A percentile compares a stretch with the other conserved stretches of the same genome.
Evolutionary conservation across 2,888 invertebrate species (phyloP).

Genomic region (Perizoma flavofasciatum): DNA sequence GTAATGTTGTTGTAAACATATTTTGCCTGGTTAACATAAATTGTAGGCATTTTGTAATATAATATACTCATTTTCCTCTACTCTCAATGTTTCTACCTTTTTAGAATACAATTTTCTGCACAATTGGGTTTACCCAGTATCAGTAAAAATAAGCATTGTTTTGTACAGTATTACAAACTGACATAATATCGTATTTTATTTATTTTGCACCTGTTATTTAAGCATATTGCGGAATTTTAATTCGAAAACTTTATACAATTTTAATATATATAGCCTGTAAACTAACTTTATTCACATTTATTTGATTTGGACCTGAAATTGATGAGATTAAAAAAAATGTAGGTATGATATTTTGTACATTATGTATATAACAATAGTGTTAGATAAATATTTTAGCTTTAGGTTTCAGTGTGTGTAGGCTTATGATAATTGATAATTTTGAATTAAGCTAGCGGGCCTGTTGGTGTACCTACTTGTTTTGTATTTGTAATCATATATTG

Average conservation of each 20-base stretch:
- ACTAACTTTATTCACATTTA: constrained; percentile 7
- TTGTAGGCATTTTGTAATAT: neutral
- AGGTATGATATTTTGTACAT: constrained; percentile 67
- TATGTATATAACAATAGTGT: constrained; percentile 74
- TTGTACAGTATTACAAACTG: no score
- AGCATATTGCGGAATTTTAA: constrained; percentile 51
- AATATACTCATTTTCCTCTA: constrained; percentile 14
- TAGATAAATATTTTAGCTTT: constrained; percentile 66
- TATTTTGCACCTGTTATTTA: constrained; percentile 66
- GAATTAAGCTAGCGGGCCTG: constrained; percentile 46
- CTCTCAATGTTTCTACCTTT: constrained; percentile 6
- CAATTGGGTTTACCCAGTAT: neutral
- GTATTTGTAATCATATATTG: constrained; percentile 50
- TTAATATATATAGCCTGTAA: neutral
- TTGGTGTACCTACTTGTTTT: constrained; percentile 57
- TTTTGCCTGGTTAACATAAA: neutral
- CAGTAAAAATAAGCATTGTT: neutral
- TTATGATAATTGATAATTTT: constrained; percentile 59
- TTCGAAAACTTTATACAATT: constrained; percentile 1
- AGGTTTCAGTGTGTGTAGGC: constrained; percentile 63
- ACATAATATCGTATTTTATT: no score
- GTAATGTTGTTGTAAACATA: constrained; percentile 5
- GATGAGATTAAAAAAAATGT: constrained; percentile 37
- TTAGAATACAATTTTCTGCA: constrained; percentile 6
- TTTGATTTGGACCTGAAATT: constrained; percentile 14